A percentile compares a stretch with the other conserved stretches of the same genome.
Conservation (phyloP, 2,113 vertebrate species). For the Hydrochoerus hydrochaeris region DNA sequence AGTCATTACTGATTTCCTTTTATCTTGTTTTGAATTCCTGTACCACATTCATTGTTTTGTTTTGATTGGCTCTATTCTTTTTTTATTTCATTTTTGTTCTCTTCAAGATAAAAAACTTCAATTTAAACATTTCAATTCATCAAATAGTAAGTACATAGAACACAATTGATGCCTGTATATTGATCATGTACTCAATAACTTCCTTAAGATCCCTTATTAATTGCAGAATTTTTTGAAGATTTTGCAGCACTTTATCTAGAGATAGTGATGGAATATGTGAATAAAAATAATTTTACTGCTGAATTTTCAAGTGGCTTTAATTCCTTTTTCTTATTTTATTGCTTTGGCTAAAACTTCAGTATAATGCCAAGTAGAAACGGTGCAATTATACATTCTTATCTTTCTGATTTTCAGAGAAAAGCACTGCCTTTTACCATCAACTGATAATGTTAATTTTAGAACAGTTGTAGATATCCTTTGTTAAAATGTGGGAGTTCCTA, state of each 20-base stretch:
- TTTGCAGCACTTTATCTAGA: background rate
- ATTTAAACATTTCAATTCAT: background rate
- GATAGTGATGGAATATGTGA: background rate
- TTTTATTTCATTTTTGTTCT: too few relatives aligned
- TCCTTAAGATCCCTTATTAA: conserved; percentile 27
- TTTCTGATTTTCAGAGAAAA: conserved; percentile 27
- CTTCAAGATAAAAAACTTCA: background rate
- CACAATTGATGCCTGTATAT: background rate
- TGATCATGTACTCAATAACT: background rate
- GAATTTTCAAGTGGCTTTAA: conserved; percentile 5
- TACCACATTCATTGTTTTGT: too few relatives aligned
- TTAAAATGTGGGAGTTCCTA: background rate
- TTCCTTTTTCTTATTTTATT: conserved; percentile 39
- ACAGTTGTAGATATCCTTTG: background rate
- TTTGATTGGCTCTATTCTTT: too few relatives aligned
- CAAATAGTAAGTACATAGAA: background rate
- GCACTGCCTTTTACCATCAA: conserved; percentile 20
- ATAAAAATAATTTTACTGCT: background rate
- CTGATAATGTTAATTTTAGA: background rate
- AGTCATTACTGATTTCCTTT: too few relatives aligned
- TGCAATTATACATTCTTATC: background rate
- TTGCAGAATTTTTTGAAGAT: background rate
- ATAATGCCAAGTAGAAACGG: background rate
- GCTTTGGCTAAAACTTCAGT: conserved; percentile 1
- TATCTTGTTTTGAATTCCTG: too few relatives aligned